Evolutionary conservation across 2,888 invertebrate species (phyloP), one percentile per base, ranked within the genome.

Genomic region (Cataglyphis livida): DNA sequence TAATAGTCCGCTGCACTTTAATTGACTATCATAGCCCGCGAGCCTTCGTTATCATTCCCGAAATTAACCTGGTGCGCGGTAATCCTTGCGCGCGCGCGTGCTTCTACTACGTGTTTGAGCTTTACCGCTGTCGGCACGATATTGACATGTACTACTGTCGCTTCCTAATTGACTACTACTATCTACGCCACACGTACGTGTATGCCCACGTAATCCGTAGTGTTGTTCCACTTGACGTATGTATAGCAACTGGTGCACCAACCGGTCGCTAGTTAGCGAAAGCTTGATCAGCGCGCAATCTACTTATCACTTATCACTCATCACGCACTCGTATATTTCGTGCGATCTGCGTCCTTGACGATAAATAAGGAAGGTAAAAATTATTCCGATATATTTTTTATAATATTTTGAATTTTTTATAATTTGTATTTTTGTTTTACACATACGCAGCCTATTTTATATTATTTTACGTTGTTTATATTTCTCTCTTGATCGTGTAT

Each of bases 11-110:
- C 88, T 83, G 59, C 81, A 70, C 83, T 51, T 68, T 82, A 54
- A 85, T 79, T 64, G 76, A 73, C 79, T 82, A 88, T 88, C 83
- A 79, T 65, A 71, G 68, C 70, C 85, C 66, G 25, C 57, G 68
- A 81, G 41, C 57, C 48, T 87, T 88, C 85, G 83, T 88, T 88
- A 87, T 82, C 78, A 83, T 82, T 75, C 68, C 48, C 51, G 61
- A 71, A 85, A 83, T 85, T 85, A 83, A 82, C 88, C 71, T 82
- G 48, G 32, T 59, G 65, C 41, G 64, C 75, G 57, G 75, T 83
- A 85, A 86, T 83, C 83, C 75, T 71, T 25, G 54, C 62, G 70
- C 38, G 73, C 48, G 41, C 64, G 32, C 18, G 35, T 21, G 51
- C 12, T 44, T 74, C 64, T 25, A 25, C 74, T 76, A 57, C 51